phyloP scores from a whole-genome alignment of 2,113 vertebrate genomes.

The Sinocyclocheilus grahami region DNA sequence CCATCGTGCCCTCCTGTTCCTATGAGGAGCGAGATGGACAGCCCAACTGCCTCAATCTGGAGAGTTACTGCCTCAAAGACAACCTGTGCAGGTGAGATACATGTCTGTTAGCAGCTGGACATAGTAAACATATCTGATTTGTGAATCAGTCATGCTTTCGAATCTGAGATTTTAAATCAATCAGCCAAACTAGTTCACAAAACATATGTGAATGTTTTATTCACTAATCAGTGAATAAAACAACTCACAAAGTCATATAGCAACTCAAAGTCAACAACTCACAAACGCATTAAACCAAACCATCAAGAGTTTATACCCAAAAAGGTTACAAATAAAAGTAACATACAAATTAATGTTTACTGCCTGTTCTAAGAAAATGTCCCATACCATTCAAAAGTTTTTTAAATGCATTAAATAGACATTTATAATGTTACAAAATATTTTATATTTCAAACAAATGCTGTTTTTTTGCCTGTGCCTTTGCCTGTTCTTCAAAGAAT shows the following conservation, averaged over 20 bases:
- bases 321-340: not conserved
- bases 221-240: not conserved
- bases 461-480: no score
- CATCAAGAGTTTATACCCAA: not conserved
- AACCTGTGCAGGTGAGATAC: constrained; percentile 85
- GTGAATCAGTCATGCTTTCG: not conserved
- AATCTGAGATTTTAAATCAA: not conserved
- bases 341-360: not conserved
- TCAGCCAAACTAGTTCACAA: not conserved
- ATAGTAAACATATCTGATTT: not conserved
- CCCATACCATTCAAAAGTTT: not conserved
- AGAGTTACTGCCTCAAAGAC: constrained; percentile 81
- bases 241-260: not conserved
- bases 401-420: not conserved
- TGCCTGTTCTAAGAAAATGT: not conserved
- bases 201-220: not conserved
- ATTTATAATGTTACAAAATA: not conserved
- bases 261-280: not conserved
- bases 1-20: constrained; percentile 92
- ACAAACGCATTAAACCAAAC: not conserved
- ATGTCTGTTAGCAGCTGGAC: not conserved
- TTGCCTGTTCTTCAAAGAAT: not conserved
- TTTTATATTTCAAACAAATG: not conserved
- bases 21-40: constrained; percentile 78
- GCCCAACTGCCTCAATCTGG: constrained; percentile 87